phyloP scores from a whole-genome alignment of 2,797 vertebrate genomes.

The Arrhamphus sclerolepis region DNA sequence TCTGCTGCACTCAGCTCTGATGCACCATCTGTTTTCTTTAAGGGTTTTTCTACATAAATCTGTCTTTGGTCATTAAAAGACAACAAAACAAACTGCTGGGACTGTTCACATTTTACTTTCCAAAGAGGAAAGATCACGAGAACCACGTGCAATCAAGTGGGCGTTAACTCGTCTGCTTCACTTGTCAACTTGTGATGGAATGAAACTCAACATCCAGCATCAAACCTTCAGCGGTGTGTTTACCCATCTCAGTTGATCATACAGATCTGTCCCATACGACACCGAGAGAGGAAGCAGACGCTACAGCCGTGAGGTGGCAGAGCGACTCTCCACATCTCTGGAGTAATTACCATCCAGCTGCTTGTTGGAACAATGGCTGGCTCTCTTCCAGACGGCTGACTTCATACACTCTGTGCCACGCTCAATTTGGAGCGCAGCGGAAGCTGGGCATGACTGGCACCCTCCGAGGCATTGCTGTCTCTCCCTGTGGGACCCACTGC shows the following conservation, averaged over 20 bases:
- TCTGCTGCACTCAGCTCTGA: too few species aligned
- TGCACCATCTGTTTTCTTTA: too few species aligned
- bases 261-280: neutral
- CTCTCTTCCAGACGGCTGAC: slow-evolving; percentile 74
- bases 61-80: too few species aligned
- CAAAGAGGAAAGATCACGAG: too few species aligned
- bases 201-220: too few species aligned
- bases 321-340: slow-evolving; percentile 29
- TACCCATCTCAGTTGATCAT: neutral
- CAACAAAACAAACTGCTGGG: too few species aligned
- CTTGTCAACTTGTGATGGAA: too few species aligned
- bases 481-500: slow-evolving; percentile 55
- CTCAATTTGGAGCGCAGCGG: slow-evolving; percentile 74
- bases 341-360: slow-evolving; percentile 77
- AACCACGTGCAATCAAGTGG: too few species aligned
- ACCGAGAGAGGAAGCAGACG: neutral
- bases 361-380: slow-evolving; percentile 74
- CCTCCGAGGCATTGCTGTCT: slow-evolving; percentile 67
- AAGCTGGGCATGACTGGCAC: slow-evolving; percentile 74
- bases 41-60: too few species aligned
- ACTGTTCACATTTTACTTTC: too few species aligned
- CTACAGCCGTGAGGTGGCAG: slow-evolving; percentile 44
- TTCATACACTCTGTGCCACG: slow-evolving; percentile 76
- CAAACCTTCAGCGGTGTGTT: neutral
- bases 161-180: too few species aligned